These are phyloP conservation scores for Ginglymostoma cirratum DNA, from an alignment of 2,113 vertebrate species.

Conservation along the genomic window DNA sequence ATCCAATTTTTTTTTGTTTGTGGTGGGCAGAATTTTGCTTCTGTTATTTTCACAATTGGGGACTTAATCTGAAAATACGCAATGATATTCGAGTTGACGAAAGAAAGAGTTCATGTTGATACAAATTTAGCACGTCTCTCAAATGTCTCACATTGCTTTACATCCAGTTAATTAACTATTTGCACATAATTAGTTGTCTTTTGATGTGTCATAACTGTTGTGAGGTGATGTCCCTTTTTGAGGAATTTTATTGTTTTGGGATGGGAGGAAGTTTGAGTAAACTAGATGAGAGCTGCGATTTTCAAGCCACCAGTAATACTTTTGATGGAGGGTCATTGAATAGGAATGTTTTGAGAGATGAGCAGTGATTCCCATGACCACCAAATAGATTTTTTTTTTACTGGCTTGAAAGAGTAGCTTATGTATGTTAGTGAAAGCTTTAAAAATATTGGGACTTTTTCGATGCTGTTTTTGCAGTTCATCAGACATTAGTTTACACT, in stretches of 20 bases:
- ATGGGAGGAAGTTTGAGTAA: neutral
- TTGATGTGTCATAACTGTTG: neutral
- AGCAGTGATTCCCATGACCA: neutral
- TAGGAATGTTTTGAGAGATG: neutral
- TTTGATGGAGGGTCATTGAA: neutral
- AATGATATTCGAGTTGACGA: neutral
- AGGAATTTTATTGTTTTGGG: neutral
- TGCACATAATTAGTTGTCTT: neutral
- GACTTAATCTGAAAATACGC: neutral
- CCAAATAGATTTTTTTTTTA: neutral
- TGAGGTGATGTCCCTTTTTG: neutral
- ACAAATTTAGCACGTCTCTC: neutral
- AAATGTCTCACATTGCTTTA: neutral
- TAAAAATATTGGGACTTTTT: neutral
- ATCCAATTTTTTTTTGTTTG: neutral
- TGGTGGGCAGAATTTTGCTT: neutral
- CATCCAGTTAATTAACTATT: neutral
- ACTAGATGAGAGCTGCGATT: neutral
- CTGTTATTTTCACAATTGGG: neutral
- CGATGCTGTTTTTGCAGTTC: neutral
- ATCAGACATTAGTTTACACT: too few species aligned
- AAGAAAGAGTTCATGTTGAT: neutral
- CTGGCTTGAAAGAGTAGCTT: neutral
- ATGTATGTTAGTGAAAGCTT: neutral
- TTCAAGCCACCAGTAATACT: neutral